A percentile compares a stretch with the other conserved stretches of the same genome.
Conservation (phyloP, 1,140 invertebrate species). For the Pinna nobilis region DNA sequence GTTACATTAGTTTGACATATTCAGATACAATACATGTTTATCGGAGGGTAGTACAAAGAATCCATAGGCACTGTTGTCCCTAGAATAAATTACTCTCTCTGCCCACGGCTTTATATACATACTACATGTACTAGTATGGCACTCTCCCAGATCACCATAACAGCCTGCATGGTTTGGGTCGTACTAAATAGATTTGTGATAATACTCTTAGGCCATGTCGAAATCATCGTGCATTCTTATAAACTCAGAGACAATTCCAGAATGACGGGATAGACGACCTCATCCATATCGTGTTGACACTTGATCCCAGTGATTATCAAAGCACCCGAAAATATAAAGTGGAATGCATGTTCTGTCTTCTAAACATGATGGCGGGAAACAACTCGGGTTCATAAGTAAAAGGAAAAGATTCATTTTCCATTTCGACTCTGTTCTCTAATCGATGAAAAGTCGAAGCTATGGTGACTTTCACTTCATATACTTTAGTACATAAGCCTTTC, state of each 20-base stretch:
- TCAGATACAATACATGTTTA: no score
- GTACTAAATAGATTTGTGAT: constrained; percentile 33
- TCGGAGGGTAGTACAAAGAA: no score
- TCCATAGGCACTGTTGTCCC: no score
- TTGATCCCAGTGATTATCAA: constrained; percentile 25
- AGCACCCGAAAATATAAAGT: constrained; percentile 9
- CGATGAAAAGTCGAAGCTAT: constrained; percentile 17
- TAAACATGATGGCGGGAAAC: constrained; percentile 23
- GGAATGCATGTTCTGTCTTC: not conserved
- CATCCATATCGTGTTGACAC: not conserved
- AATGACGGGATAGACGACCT: not conserved
- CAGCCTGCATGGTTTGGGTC: constrained; percentile 29
- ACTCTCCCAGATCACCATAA: constrained; percentile 28
- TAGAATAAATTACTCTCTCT: constrained; percentile 40
- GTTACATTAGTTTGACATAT: no score
- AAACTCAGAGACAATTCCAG: not conserved
- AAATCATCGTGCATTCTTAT: not conserved
- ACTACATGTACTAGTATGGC: no score
- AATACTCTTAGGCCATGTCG: not conserved
- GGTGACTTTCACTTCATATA: constrained; percentile 6
- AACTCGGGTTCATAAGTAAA: constrained; percentile 23
- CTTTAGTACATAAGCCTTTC: not conserved
- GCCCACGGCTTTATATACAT: constrained; percentile 25
- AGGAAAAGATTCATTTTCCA: not conserved
- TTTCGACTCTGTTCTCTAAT: not conserved